Conservation (phyloP, 23 tunicate species). For the Phallusia fumigata region DNA sequence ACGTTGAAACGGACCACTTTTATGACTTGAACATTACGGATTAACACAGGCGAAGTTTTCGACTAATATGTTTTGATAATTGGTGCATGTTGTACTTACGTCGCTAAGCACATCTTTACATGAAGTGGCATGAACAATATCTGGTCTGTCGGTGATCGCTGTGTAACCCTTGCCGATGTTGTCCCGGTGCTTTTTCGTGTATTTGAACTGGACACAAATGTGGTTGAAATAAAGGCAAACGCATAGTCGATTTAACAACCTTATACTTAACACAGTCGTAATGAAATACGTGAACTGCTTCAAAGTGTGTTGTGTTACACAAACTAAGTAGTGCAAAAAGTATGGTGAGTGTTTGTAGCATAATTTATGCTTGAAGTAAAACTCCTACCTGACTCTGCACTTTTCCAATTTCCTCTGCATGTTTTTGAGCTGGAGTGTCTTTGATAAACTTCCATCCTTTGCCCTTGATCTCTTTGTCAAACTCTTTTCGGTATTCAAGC, state of each 20-base stretch:
- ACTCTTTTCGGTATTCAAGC: slow-evolving; percentile 80
- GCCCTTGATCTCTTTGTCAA: slow-evolving; percentile 66
- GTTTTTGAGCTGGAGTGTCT: slow-evolving; percentile 89
- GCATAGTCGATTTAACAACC: too few species aligned
- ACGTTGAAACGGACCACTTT: too few species aligned
- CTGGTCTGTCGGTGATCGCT: slow-evolving; percentile 84
- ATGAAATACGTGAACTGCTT: too few species aligned
- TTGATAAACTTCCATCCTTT: slow-evolving; percentile 84
- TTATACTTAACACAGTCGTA: too few species aligned
- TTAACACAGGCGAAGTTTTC: too few species aligned
- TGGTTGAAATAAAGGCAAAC: too few species aligned
- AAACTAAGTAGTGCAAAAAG: too few species aligned
- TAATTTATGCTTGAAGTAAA: neutral
- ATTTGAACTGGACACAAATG: slow-evolving; percentile 59
- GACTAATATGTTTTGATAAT: too few species aligned
- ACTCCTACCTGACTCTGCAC: slow-evolving; percentile 81
- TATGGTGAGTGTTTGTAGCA: too few species aligned
- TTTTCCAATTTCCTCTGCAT: slow-evolving; percentile 74
- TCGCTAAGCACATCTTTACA: slow-evolving; percentile 87
- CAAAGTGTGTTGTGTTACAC: too few species aligned
- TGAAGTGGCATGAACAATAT: slow-evolving; percentile 76
- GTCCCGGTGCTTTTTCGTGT: slow-evolving; percentile 84
- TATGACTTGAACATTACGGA: too few species aligned
- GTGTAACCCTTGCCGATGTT: slow-evolving; percentile 73
- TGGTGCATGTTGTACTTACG: slow-evolving; percentile 37